Evolutionary conservation across 2,113 vertebrate genomes (phyloP).

Genomic region (Athene cunicularia): DNA sequence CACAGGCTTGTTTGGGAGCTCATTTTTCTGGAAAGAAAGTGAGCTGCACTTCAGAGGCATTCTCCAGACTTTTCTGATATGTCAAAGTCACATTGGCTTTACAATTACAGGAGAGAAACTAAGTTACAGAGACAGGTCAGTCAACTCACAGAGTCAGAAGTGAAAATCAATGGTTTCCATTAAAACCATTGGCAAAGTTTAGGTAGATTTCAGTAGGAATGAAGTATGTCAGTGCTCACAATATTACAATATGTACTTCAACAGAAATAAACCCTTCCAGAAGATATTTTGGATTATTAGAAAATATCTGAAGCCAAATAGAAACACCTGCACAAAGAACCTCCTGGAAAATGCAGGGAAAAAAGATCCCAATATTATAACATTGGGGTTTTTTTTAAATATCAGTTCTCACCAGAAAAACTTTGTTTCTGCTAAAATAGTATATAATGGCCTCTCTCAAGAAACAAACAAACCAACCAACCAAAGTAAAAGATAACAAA

Average conservation of each 20-base stretch:
- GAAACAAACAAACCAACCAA: background rate
- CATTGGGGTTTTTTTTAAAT: background rate
- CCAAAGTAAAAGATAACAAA: rapidly evolving
- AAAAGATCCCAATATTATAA: background rate
- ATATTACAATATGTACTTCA: background rate
- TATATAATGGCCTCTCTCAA: background rate
- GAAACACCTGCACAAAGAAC: background rate
- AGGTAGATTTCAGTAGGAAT: background rate
- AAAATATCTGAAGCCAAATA: background rate
- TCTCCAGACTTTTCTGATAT: background rate
- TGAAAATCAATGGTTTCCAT: background rate
- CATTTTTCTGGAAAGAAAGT: background rate
- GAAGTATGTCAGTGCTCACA: background rate
- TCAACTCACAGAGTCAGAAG: background rate
- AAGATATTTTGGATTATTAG: background rate
- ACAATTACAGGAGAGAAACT: background rate
- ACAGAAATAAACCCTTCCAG: background rate
- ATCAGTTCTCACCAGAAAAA: background rate
- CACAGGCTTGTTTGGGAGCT: background rate
- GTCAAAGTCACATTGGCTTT: background rate
- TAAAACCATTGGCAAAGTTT: background rate
- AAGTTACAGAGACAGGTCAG: background rate
- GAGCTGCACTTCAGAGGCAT: background rate
- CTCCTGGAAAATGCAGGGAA: background rate
- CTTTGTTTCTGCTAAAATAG: background rate